Base-by-base conservation (phyloP, 2,888 invertebrate species). In the Copidosoma aretas region DNA sequence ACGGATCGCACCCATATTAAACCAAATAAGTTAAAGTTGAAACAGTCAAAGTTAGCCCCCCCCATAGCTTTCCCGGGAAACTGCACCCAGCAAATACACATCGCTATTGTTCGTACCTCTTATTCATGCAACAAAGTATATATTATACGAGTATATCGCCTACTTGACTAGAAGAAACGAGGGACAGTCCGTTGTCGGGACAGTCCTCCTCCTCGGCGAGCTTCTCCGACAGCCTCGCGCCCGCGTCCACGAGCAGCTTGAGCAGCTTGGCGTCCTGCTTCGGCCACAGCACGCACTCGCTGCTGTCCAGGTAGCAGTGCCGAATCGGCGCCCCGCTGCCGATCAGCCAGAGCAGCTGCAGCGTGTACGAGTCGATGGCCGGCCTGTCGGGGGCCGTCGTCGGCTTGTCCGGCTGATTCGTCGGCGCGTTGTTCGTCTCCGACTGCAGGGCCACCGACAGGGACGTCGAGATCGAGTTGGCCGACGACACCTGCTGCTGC, bases 321-420 rank as follows among this genome's bases (percentile, higher is more conserved):
- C 80, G 80, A 64, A 83, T 77, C 3, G 79, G 79, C 10, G 80
- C 83, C 0, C 91, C 91, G 43, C 90, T 90, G 71, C 89, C 88
- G 60, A 93, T 84, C 75, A 94, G 86, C 93, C 93, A 94, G 43
- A 94, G 86, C 17, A 91, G 87, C 14, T 91, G 89, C 63, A 93
- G 84, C 0, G 91, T 91, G 78, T 91, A 91, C 0, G 88, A 84
- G 71, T 91, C 91, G 22, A 68, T 54, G 24, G 52, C 32, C 32
- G 32, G 32, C 32, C 8, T 32, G 32, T 32, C 32, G 32, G 32
- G 32, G n/a, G n/a, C n/a, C n/a, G n/a, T n/a, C n/a, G n/a, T n/a
- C 32, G 32, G 32, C 32, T 32, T 32, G 32, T 32, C 32, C 4
- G 32, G 22, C 32, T 41, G 25, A 12, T 32, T 54, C 46, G 62